Conservation (phyloP, 1,140 invertebrate genomes). For the Camponotus floridanus region DNA sequence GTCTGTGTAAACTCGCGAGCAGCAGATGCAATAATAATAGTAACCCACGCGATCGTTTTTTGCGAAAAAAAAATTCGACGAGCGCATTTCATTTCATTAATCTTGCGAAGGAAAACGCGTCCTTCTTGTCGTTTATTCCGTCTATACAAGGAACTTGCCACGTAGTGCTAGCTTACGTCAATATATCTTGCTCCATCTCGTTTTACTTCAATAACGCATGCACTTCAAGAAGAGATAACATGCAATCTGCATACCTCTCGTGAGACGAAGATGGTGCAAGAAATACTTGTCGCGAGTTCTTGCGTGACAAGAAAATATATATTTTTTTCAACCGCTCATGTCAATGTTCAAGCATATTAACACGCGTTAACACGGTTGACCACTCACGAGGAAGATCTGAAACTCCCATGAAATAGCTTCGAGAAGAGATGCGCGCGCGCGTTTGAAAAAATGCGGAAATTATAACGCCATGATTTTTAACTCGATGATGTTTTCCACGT, state of each 20-base stretch:
- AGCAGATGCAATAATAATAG: constrained; percentile 15
- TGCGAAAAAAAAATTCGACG: background rate
- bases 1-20: constrained; percentile 31
- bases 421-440: too few relatives aligned
- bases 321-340: background rate
- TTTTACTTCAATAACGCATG: background rate
- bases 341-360: background rate
- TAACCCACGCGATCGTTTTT: constrained; percentile 3
- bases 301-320: constrained; percentile 1
- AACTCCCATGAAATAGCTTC: background rate
- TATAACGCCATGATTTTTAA: background rate
- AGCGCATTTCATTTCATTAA: constrained; percentile 18
- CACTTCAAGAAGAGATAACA: background rate
- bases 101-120: background rate
- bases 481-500: background rate
- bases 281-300: background rate
- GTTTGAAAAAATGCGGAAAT: background rate
- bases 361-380: background rate
- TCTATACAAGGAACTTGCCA: background rate
- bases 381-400: background rate
- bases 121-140: background rate
- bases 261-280: background rate
- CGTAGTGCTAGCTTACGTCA: too few relatives aligned
- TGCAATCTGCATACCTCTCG: background rate
- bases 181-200: background rate